phyloP scores from a whole-genome alignment of 2,888 invertebrate genomes.

The Philhelius pedissequus region DNA sequence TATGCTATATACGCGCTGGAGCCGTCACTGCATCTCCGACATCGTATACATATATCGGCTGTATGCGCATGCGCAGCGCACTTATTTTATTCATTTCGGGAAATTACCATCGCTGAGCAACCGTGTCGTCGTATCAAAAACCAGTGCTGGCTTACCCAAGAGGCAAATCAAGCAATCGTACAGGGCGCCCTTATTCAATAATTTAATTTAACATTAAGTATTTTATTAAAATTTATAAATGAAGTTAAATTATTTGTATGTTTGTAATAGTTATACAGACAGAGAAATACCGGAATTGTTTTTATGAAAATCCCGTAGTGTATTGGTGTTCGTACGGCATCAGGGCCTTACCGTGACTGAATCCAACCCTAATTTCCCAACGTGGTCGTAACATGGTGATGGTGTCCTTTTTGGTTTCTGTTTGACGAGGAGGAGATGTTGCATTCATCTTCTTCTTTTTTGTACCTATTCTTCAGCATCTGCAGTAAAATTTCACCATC shows the following conservation, averaged over 20 bases:
- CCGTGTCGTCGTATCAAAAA: not conserved
- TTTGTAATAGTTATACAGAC: too few relatives aligned
- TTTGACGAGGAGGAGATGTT: constrained; percentile 30
- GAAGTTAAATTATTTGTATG: too few relatives aligned
- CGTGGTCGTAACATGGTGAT: not conserved
- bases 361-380: not conserved
- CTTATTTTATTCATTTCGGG: constrained; percentile 59
- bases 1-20: constrained; percentile 26
- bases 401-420: constrained; percentile 16
- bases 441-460: not conserved
- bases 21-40: not conserved
- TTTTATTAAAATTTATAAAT: too few relatives aligned
- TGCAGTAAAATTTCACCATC: constrained; percentile 21
- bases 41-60: not conserved
- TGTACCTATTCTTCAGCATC: not conserved
- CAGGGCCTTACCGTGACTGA: not conserved
- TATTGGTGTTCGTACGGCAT: too few relatives aligned
- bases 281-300: too few relatives aligned
- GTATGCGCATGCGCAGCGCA: constrained; percentile 51
- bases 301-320: not conserved
- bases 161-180: not conserved
- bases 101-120: constrained; percentile 41
- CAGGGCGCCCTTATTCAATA: too few relatives aligned
- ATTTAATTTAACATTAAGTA: too few relatives aligned
- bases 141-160: not conserved